A percentile compares a stretch with the other conserved stretches of the same genome.
These are phyloP conservation scores for Champsocephalus esox DNA, from an alignment of 2,797 vertebrate species.

Conservation along the genomic window DNA sequence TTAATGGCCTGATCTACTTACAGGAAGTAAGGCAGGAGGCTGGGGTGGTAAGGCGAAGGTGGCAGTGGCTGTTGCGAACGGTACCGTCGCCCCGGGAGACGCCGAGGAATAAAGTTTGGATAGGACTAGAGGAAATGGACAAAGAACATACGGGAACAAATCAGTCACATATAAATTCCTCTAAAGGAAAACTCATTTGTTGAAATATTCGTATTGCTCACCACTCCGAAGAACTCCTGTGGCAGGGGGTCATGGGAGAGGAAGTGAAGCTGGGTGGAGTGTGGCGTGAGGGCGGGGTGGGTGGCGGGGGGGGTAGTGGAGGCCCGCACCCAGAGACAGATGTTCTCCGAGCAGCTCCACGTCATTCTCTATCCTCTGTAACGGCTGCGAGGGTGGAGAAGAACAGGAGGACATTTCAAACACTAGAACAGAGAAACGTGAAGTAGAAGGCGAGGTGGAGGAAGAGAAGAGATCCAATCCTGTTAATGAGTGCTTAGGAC, in stretches of 20 bases:
- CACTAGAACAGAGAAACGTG: background rate
- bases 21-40: slow-evolving; percentile 98
- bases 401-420: background rate
- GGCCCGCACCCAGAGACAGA: slow-evolving; percentile 92
- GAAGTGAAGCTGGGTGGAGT: slow-evolving; percentile 94
- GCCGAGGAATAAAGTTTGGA: slow-evolving; percentile 95
- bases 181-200: background rate
- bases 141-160: slow-evolving; percentile 5
- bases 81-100: slow-evolving; percentile 94
- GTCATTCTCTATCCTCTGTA: slow-evolving; percentile 99
- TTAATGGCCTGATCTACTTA: slow-evolving; percentile 81
- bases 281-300: slow-evolving; percentile 88
- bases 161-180: background rate
- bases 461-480: background rate
- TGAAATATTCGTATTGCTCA: slow-evolving; percentile 78
- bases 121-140: slow-evolving; percentile 86
- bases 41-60: slow-evolving; percentile 96
- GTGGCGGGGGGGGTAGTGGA: slow-evolving; percentile 91
- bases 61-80: slow-evolving; percentile 95
- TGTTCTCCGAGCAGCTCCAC: slow-evolving; percentile 97
- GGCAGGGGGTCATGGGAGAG: slow-evolving; percentile 95
- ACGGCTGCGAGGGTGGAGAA: slow-evolving; percentile 81
- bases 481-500: background rate
- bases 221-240: slow-evolving; percentile 97
- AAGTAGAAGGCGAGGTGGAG: background rate